Percentiles rank a stretch among this genome's conserved stretches.
phyloP scores from a whole-genome alignment of 2,797 vertebrate species.

The Spheniscus humboldti region DNA sequence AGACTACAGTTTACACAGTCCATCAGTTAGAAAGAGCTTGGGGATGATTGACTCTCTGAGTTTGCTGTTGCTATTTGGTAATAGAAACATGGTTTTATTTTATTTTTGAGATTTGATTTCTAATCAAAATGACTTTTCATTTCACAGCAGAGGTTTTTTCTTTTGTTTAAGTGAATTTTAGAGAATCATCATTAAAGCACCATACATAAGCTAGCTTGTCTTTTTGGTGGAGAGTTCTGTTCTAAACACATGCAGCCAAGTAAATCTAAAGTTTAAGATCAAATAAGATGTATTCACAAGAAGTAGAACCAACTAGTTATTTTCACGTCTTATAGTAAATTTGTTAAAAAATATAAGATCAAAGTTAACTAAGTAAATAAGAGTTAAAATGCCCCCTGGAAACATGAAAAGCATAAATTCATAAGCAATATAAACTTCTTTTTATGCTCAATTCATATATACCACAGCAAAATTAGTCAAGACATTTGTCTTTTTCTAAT shows the following conservation, averaged over 20 bases:
- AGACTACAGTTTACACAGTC: background rate
- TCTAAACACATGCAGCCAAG: background rate
- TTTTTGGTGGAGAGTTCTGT: background rate
- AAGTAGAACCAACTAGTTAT: background rate
- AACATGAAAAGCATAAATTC: background rate
- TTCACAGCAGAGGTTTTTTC: background rate
- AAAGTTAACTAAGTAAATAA: background rate
- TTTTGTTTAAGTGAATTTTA: background rate
- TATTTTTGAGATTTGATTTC: background rate
- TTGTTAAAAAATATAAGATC: background rate
- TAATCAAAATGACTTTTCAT: background rate
- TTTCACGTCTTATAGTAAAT: background rate
- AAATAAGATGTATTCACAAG: background rate
- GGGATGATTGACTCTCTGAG: background rate
- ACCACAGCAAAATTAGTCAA: background rate
- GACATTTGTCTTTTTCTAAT: background rate
- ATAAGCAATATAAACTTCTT: background rate
- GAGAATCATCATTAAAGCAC: background rate
- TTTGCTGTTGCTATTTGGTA: background rate
- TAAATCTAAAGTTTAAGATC: background rate
- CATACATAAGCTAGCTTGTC: background rate
- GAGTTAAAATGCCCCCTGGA: background rate
- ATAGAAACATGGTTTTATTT: background rate
- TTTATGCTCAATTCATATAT: background rate
- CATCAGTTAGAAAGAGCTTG: background rate